These are phyloP conservation scores for Dryococelus australis DNA, from an alignment of 2,888 invertebrate species.

Conservation along the genomic window DNA sequence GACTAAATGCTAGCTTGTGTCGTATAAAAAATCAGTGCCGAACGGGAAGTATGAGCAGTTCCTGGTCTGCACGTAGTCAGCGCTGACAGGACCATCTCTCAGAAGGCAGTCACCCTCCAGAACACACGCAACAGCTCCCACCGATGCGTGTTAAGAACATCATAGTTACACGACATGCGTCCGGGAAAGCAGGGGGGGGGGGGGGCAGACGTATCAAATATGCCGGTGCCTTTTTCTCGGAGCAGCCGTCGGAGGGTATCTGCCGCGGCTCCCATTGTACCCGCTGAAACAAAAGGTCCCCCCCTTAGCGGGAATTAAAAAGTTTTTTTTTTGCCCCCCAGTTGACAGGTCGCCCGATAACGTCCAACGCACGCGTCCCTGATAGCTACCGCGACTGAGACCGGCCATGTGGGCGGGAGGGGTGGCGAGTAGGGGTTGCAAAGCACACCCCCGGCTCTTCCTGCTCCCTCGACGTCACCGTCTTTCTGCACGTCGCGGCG, in stretches of 20 bases:
- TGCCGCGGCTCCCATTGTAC: neutral
- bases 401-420: neutral
- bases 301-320: slow-evolving; percentile 1
- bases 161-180: neutral
- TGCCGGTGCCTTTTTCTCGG: slow-evolving; percentile 16
- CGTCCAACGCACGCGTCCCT: neutral
- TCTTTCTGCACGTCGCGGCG: neutral
- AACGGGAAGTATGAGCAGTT: no score
- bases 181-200: neutral
- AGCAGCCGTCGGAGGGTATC: neutral
- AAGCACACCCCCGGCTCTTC: neutral
- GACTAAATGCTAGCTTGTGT: no score
- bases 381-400: neutral
- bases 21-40: no score
- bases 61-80: no score
- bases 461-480: neutral
- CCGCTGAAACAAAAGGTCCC: slow-evolving; percentile 16
- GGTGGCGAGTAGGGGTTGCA: neutral
- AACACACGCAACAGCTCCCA: no score
- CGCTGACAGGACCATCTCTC: no score
- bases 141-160: neutral
- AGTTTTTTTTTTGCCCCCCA: neutral
- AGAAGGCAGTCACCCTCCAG: no score
- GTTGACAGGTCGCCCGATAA: neutral
- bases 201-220: neutral